These are phyloP conservation scores for Anableps anableps DNA, from an alignment of 2,797 vertebrate species.

Conservation along the genomic window DNA sequence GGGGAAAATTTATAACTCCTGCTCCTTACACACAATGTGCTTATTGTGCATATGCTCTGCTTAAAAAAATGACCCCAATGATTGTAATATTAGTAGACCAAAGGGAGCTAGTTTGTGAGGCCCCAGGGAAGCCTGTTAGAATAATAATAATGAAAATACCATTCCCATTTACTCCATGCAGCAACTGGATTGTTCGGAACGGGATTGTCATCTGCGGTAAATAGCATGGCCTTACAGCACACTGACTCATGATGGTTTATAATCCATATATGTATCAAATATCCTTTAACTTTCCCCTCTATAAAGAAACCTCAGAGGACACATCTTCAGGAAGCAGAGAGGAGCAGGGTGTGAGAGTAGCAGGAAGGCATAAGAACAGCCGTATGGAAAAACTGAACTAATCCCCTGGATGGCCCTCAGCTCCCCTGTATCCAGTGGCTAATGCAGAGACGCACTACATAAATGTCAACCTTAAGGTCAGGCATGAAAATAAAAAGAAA, in stretches of 20 bases:
- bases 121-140: conserved; percentile 67
- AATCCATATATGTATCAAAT: conserved; percentile 59
- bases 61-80: conserved; percentile 60
- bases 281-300: conserved; percentile 60
- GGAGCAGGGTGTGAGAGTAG: conserved; percentile 28
- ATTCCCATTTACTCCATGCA: conserved; percentile 62
- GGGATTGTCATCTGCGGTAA: conserved; percentile 19
- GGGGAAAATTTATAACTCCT: conserved; percentile 53
- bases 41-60: conserved; percentile 75
- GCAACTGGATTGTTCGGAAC: conserved; percentile 25
- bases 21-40: conserved; percentile 69
- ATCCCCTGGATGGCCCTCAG: conserved; percentile 44
- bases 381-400: conserved; percentile 77
- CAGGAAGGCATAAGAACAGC: conserved; percentile 45
- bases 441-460: conserved; percentile 18
- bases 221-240: conserved; percentile 28
- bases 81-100: conserved; percentile 73
- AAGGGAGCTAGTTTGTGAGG: conserved; percentile 64
- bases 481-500: conserved; percentile 30
- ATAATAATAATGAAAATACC: conserved; percentile 77
- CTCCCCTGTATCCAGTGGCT: conserved; percentile 32
- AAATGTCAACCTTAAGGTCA: conserved; percentile 21
- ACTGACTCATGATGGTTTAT: conserved; percentile 45
- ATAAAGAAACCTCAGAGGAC: conserved; percentile 71
- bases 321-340: conserved; percentile 56